Evolutionary conservation across 2,113 vertebrate species (phyloP).

Genomic region (Dascyllus trimaculatus): DNA sequence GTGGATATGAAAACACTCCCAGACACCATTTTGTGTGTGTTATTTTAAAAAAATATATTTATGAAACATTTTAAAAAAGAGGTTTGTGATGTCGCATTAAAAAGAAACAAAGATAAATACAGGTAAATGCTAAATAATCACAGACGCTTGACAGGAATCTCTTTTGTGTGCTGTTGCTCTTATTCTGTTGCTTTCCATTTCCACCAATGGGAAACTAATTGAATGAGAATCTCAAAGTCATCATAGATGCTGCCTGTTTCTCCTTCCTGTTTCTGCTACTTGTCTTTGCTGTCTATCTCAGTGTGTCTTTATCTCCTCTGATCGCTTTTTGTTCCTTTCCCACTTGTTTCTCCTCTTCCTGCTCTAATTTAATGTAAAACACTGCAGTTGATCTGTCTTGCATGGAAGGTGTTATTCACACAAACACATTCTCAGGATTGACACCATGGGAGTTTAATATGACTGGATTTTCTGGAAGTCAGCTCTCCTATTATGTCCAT

Average conservation of each 20-base stretch:
- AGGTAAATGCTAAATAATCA: slow-evolving; percentile 32
- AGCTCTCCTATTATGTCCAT: too few species aligned
- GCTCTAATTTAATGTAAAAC: slow-evolving; percentile 16
- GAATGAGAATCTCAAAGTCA: slow-evolving; percentile 51
- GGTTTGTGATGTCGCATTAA: slow-evolving; percentile 15
- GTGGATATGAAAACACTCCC: neutral
- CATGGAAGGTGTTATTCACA: neutral
- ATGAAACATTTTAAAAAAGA: slow-evolving; percentile 8
- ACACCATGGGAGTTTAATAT: too few species aligned
- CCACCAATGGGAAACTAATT: slow-evolving; percentile 39
- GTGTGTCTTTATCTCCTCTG: slow-evolving; percentile 41
- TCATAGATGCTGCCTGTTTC: slow-evolving; percentile 36
- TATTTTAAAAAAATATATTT: slow-evolving; percentile 24
- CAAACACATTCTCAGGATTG: neutral
- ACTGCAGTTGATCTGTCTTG: neutral
- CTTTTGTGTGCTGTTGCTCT: slow-evolving; percentile 24
- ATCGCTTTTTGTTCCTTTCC: slow-evolving; percentile 25
- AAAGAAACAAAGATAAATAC: slow-evolving; percentile 37
- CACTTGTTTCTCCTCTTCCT: slow-evolving; percentile 10
- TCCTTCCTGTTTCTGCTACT: slow-evolving; percentile 9
- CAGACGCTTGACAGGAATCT: neutral
- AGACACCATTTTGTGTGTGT: neutral
- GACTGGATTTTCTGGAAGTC: too few species aligned
- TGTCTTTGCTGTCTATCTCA: slow-evolving; percentile 52
- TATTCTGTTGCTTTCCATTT: slow-evolving; percentile 43